These are phyloP conservation scores for Nothobranchius furzeri DNA, from an alignment of 2,113 vertebrate genomes.

Conservation along the genomic window DNA sequence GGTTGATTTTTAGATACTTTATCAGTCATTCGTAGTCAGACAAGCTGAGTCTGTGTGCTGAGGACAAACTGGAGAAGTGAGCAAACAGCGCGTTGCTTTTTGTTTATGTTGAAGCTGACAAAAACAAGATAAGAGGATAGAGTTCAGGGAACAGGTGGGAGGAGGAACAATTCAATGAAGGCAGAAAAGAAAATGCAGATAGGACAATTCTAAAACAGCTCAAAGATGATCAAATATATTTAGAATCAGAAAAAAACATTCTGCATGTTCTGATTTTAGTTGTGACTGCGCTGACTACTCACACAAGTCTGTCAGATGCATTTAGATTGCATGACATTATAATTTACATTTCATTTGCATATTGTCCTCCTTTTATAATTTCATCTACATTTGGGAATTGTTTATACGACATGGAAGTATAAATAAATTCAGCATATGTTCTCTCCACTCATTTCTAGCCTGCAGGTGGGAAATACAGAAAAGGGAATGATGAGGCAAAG, in stretches of 20 bases:
- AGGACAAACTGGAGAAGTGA: slow-evolving; percentile 29
- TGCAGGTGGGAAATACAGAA: not conserved
- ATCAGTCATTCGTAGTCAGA: slow-evolving; percentile 4
- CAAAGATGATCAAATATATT: not conserved
- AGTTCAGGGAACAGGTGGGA: not conserved
- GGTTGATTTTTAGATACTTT: slow-evolving; percentile 26
- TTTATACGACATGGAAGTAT: no score
- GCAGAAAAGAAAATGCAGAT: slow-evolving; percentile 6
- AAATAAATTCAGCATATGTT: no score
- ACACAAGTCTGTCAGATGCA: slow-evolving; percentile 4
- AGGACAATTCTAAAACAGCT: not conserved
- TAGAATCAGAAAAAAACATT: not conserved
- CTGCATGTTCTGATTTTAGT: slow-evolving; percentile 7
- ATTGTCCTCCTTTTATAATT: no score
- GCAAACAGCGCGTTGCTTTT: slow-evolving; percentile 6
- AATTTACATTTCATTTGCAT: no score
- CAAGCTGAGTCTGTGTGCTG: slow-evolving; percentile 38
- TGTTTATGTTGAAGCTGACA: slow-evolving; percentile 20
- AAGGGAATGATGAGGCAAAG: not conserved
- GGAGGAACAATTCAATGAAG: not conserved
- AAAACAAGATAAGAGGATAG: not conserved
- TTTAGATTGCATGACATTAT: not conserved
- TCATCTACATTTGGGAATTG: no score
- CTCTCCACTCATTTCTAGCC: no score
- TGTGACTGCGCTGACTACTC: not conserved